Base-by-base conservation (phyloP, 2,888 invertebrate genomes). In the Phania funesta region DNA sequence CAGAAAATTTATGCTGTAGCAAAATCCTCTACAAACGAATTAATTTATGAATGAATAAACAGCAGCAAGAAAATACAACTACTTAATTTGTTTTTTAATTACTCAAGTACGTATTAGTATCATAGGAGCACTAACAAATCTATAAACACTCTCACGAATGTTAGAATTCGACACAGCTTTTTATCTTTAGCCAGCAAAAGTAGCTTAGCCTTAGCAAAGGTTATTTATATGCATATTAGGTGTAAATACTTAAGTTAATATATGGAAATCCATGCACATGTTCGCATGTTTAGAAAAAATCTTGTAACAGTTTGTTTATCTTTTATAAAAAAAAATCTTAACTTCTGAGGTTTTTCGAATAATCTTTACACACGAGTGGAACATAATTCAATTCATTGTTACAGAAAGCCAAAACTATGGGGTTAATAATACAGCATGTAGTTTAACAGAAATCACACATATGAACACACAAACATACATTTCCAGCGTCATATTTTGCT, bases 321-420 rank as follows among this genome's bases (percentile, higher is more conserved):
- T n/a, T n/a, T n/a, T n/a, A n/a, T n/a, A n/a, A n/a, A n/a, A n/a
- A n/a, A n/a, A n/a, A n/a, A n/a, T n/a, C n/a, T n/a, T n/a, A n/a
- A n/a, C n/a, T n/a, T n/a, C n/a, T n/a, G n/a, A n/a, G n/a, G n/a
- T n/a, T n/a, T n/a, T n/a, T n/a, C n/a, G n/a, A n/a, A n/a, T n/a
- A n/a, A n/a, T n/a, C n/a, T n/a, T n/a, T n/a, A n/a, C n/a, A n/a
- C n/a, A n/a, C n/a, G n/a, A n/a, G n/a, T n/a, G n/a, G n/a, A n/a
- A n/a, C n/a, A n/a, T n/a, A n/a, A n/a, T n/a, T n/a, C n/a, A 35
- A 48, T 58, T 70, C 52, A 35, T 24, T 71, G 56, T 73, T 60
- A 52, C 48, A 22, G 38, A 67, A 79, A 67, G 73, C 35, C 73
- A 48, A 22, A 64, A 73, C 44, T 73, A 13, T n/a, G 46, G 22